Base-by-base conservation (phyloP, 1,140 invertebrate genomes). In the Lepeophtheirus salmonis region DNA sequence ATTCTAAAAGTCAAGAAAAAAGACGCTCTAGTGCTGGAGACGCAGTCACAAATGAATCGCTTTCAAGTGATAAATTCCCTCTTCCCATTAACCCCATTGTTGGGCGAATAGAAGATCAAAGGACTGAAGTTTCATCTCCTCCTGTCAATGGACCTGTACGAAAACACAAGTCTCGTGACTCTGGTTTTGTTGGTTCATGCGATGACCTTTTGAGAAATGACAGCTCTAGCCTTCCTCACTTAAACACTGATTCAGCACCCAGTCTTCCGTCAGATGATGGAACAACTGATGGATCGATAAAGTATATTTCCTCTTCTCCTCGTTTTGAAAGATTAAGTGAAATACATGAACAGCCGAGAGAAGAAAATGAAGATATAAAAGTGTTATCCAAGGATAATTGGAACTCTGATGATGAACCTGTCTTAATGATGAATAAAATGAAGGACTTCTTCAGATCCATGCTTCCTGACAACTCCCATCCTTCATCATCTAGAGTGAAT, bases 81-180 rank as follows among this genome's bases (percentile, higher is more conserved):
- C 30, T 41, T 41, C 6, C 6, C 30, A 6, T 10, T n/a, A 10
- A 6, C 6, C 6, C 30, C 6, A n/a, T 6, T 41, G n/a, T n/a
- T n/a, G 6, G 30, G n/a, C 30, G 6, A 41, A 6, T 41, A n/a
- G 30, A 41, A 41, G 30, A 41, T 41, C 6, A n/a, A n/a, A n/a
- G n/a, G n/a, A n/a, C n/a, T n/a, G n/a, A n/a, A n/a, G n/a, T n/a
- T n/a, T n/a, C n/a, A 3, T 54, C 52, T 2, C 21, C 52, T 22
- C 21, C 52, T 17, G 52, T 18, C 16, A 17, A 25, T 17, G 86
- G 89, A 67, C 85, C 89, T 69, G 71, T 89, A 30, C 70, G 87
- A 3, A 83, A 84, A 67, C 75, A 64, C 56, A 66, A 64, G 49
- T 62, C 64, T 2, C 64, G 66, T 13, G 66, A 67, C 41, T 41